phyloP scores from a whole-genome alignment of 2,113 vertebrate species.

The Phalacrocorax brasilianus region DNA sequence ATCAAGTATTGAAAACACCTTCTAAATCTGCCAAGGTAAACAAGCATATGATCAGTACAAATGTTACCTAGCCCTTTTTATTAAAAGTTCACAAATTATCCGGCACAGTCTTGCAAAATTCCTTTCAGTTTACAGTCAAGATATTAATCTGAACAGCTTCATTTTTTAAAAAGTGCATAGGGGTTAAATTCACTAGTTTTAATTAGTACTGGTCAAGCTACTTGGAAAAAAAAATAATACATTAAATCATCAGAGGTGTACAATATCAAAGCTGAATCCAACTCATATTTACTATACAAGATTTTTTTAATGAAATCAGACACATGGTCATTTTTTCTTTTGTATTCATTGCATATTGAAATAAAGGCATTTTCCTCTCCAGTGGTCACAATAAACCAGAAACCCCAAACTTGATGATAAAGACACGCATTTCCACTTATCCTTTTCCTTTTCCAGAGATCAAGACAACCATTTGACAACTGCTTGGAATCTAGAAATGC shows the following conservation, averaged over 20 bases:
- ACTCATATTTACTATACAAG: background rate
- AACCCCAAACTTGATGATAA: constrained; percentile 7
- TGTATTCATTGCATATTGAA: background rate
- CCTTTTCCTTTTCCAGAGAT: constrained; percentile 13
- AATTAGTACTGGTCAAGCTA: constrained; percentile 24
- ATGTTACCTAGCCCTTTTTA: background rate
- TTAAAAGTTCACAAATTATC: constrained; percentile 18
- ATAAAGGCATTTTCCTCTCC: background rate
- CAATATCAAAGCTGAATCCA: background rate
- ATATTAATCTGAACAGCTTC: constrained; percentile 12
- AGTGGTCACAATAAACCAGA: background rate
- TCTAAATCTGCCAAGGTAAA: constrained; percentile 46
- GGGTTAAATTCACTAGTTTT: constrained; percentile 43
- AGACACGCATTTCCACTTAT: background rate
- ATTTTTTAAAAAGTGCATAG: background rate
- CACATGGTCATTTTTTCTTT: background rate
- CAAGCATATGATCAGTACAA: background rate
- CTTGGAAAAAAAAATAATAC: background rate
- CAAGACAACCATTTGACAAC: constrained; percentile 38
- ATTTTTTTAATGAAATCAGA: constrained; percentile 9
- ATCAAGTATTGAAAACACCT: background rate
- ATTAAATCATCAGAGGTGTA: background rate
- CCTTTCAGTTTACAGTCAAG: constrained; percentile 6
- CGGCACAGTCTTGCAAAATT: background rate
- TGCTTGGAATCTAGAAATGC: constrained; percentile 15